Evolutionary conservation across 2,888 invertebrate genomes (phyloP), one percentile per base, ranked within the genome.

Genomic region (Herminia tarsipennalis): DNA sequence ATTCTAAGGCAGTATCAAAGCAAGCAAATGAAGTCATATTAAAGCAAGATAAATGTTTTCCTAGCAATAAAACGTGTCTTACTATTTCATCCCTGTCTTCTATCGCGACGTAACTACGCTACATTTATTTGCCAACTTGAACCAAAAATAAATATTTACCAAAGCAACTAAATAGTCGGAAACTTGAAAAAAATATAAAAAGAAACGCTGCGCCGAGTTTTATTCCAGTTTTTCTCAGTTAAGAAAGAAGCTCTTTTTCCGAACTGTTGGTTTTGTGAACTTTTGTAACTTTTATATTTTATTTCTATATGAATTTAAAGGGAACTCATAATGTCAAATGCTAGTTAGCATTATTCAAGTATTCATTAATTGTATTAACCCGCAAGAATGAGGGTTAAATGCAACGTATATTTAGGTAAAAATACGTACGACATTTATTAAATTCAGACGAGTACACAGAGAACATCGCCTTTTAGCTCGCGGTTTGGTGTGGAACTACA

Each of bases 221-320:
- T 37, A 53, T 49, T 52, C 48, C 53, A 42, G 43, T 37, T 66
- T 55, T 51, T 58, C 55, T 47, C 30, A 21, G 33, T 17, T 36
- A 62, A 53, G 52, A 59, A 66, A 58, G 40, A 56, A 51, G 33
- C 35, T 42, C 38, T 55, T 66, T 63, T 63, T 56, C 49, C 64
- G 41, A 57, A 47, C 49, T 49, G 58, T 57, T 54, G 49, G 57
- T 45, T 43, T 33, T 21, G 29, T 40, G 44, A 51, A 43, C 40
- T 50, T 38, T 27, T 29, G 22, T 38, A 37, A 48, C 47, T 47
- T 52, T 57, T 37, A 51, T 39, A 34, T 62, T 63, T 61, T 52
- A 54, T 54, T 54, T 37, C 9, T 2, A 12, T 17, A 27, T 14
- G 46, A 41, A 56, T 46, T 59, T 40, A 50, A 41, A 34, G 22